These are phyloP conservation scores for Watsonalla cultraria DNA, from an alignment of 2,888 invertebrate species.

Conservation along the genomic window DNA sequence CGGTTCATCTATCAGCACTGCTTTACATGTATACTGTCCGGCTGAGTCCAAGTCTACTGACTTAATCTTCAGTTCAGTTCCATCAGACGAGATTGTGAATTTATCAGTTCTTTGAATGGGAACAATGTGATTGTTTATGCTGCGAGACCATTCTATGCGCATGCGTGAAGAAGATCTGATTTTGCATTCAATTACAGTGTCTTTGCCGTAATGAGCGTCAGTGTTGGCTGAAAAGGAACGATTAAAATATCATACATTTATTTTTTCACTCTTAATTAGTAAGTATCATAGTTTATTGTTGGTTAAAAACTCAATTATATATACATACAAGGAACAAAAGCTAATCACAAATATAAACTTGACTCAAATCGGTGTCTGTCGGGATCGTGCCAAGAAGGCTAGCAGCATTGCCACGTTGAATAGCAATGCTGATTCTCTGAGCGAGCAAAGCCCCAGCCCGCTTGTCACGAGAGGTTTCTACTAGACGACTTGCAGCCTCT, in stretches of 20 bases:
- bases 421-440: too few species aligned
- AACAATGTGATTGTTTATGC: conserved; percentile 1
- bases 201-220: conserved; percentile 9
- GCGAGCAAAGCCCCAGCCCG: too few species aligned
- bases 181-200: conserved; percentile 15
- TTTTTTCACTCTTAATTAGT: too few species aligned
- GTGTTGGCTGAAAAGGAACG: conserved; percentile 8
- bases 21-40: conserved; percentile 14
- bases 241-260: neutral
- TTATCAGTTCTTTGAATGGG: conserved; percentile 11
- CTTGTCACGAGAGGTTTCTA: too few species aligned
- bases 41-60: conserved; percentile 14
- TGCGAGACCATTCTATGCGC: conserved; percentile 16
- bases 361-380: too few species aligned
- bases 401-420: too few species aligned
- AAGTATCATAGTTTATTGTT: too few species aligned
- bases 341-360: too few species aligned
- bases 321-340: too few species aligned
- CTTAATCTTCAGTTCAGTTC: conserved; percentile 13
- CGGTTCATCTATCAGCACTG: neutral
- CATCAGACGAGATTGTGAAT: conserved; percentile 12
- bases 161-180: conserved; percentile 18
- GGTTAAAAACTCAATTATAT: too few species aligned
- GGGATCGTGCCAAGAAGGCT: too few species aligned
- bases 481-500: too few species aligned